A percentile compares a stretch with the other conserved stretches of the same genome.
Evolutionary conservation across 2,888 invertebrate genomes (phyloP).

Genomic region (Caenorhabditis panamensis): DNA sequence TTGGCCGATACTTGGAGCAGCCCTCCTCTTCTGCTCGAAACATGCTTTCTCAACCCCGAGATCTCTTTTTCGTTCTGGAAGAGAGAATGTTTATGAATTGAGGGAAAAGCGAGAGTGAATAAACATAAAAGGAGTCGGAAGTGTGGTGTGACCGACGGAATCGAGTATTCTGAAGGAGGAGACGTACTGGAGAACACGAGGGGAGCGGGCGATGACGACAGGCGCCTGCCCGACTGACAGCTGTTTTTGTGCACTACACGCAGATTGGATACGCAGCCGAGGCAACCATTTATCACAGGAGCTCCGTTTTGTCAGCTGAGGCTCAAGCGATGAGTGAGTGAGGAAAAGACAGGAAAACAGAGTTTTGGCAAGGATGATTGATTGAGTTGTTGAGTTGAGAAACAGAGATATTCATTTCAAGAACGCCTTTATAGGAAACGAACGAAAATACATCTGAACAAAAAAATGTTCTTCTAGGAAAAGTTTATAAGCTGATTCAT

Average conservation of each 20-base stretch:
- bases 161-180: slow-evolving; percentile 41
- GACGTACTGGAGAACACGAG: slow-evolving; percentile 22
- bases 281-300: slow-evolving; percentile 52
- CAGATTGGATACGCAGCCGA: slow-evolving; percentile 39
- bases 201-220: slow-evolving; percentile 18
- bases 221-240: slow-evolving; percentile 39
- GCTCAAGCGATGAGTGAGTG: slow-evolving; percentile 32
- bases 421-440: slow-evolving; percentile 9
- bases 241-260: slow-evolving; percentile 54
- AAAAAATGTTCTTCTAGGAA: not conserved
- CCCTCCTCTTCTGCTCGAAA: slow-evolving; percentile 54
- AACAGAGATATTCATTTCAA: not conserved
- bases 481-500: not conserved
- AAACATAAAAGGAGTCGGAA: slow-evolving; percentile 36
- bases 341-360: slow-evolving; percentile 10
- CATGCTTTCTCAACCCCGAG: slow-evolving; percentile 26
- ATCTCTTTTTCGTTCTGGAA: slow-evolving; percentile 7
- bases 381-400: slow-evolving; percentile 28
- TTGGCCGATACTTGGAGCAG: slow-evolving; percentile 62
- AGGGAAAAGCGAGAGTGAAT: slow-evolving; percentile 26
- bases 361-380: slow-evolving; percentile 40
- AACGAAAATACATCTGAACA: slow-evolving; percentile 2
- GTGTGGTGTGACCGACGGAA: slow-evolving; percentile 48
- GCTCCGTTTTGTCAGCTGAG: slow-evolving; percentile 45
- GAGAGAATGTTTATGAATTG: slow-evolving; percentile 42